A percentile compares a stretch with the other conserved stretches of the same genome.
Conservation (phyloP, 2,113 vertebrate genomes). For the human (Homo sapiens) region DNA sequence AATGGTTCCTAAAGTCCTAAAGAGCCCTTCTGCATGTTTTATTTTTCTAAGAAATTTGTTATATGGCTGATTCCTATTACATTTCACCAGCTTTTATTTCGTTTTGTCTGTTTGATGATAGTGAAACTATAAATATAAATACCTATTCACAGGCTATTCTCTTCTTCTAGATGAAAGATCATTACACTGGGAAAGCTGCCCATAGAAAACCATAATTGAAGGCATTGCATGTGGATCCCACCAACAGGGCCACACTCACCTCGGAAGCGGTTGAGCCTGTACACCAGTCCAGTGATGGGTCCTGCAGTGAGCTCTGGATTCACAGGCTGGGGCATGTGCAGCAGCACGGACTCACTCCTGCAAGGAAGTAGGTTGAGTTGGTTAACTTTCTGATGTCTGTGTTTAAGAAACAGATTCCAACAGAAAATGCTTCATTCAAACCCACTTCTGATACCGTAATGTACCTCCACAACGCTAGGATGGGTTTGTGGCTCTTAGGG, state of each 20-base stretch:
- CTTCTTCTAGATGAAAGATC: too few species aligned
- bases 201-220: not conserved
- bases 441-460: not conserved
- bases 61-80: not conserved
- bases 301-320: not conserved
- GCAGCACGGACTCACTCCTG: not conserved
- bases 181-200: not conserved
- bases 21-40: not conserved
- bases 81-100: not conserved
- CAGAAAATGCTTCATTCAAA: not conserved
- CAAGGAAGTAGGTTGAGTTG: not conserved
- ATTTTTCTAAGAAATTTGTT: not conserved
- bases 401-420: not conserved
- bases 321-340: not conserved
- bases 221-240: fast-evolving
- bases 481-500: not conserved
- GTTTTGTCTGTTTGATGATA: not conserved
- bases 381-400: not conserved
- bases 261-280: not conserved
- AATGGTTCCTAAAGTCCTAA: not conserved
- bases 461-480: not conserved
- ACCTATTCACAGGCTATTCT: not conserved
- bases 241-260: not conserved
- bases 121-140: fast-evolving
- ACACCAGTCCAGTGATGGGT: not conserved